Base-by-base conservation (phyloP, 1,140 invertebrate genomes). In the Dryas iulia region DNA sequence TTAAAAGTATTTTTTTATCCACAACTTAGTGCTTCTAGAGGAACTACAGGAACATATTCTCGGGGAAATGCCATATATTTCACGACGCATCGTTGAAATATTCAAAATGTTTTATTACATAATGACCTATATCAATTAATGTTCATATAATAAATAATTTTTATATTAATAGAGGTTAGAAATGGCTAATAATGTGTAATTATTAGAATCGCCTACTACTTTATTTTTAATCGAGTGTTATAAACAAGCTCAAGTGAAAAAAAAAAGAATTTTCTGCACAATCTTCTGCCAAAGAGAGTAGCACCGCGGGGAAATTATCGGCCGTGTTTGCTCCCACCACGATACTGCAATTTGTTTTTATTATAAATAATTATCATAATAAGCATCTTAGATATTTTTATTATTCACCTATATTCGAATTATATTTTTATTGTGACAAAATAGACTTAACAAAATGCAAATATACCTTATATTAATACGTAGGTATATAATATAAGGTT, bases 291-390 rank as follows among this genome's bases (percentile, higher is more conserved):
- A 47, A 47, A 47, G 39, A 18, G 35, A 39, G 39, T 31, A 21
- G 39, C 21, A 47, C 39, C 39, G 39, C 39, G 39, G 39, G 39
- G 39, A 47, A 47, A 47, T 47, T 47, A 47, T 47, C 39, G 39
- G 14, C 39, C 18, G 0, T 47, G 39, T 21, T 47, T 47, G 39
- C 39, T 47, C 14, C 39, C 18, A 47, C 14, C 6, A 47, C 18
- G 39, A 47, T 47, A 18, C 7, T 47, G 39, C 39, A 47, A 47
- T 47, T 21, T 21, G 6, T 47, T 47, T 47, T 47, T 47, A 47
- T 47, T 47, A 47, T 47, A 47, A 47, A 47, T 47, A 47, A 47
- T 47, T 47, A 47, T 47, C 14, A 47, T 47, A 47, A 14, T 47
- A 47, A 47, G 14, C 39, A 47, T 21, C 14, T 47, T 21, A 4